Base-by-base conservation (phyloP, 2,888 invertebrate species). In the Meteorus cinctellus region DNA sequence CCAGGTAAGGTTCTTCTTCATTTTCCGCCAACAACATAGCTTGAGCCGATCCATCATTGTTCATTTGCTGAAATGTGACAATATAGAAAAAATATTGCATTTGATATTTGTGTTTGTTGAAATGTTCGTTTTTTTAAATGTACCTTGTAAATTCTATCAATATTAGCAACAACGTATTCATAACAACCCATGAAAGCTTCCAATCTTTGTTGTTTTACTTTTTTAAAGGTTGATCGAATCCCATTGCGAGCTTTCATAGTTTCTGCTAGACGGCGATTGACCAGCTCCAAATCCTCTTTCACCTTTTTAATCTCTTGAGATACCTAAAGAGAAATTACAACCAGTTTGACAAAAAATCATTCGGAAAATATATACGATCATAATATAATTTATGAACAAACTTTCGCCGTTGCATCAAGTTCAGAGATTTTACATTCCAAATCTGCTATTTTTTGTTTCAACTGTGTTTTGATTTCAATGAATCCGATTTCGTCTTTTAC, bases 1-100 rank as follows among this genome's bases (percentile, higher is more conserved):
- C 98, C 84, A 98, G 91, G 91, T 98, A 99, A 0, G 99, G 99
- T 91, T 99, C 99, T 91, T 99, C 99, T 0, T 97, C 96, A 92
- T 99, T 98, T 91, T 98, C 98, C 3, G 98, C 95, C 8, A 96
- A 95, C 55, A 98, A 92, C 91, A 96, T 96, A 24, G 97, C 98
- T 88, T 97, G 97, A 60, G 97, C 98, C 1, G 96, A 95, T 87
- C 95, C 95, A 90, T 97, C 96, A 90, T 96, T 94, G 0, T 96
- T 95, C 80, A 98, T 90, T 55, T 93, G 92, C 95, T 96, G 87
- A 29, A 80, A 78, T 76, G 73, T 5, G 62, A 77, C 27, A 55
- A 74, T 67, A 16, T 4, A n/a, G n/a, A 67, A 31, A 72, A 74
- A 48, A 59, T 72, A 75, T 41, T 77, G 51, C 0, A 14, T 48